Evolutionary conservation across 2,113 vertebrate species (phyloP).

Genomic region (Ciconia boyciana): DNA sequence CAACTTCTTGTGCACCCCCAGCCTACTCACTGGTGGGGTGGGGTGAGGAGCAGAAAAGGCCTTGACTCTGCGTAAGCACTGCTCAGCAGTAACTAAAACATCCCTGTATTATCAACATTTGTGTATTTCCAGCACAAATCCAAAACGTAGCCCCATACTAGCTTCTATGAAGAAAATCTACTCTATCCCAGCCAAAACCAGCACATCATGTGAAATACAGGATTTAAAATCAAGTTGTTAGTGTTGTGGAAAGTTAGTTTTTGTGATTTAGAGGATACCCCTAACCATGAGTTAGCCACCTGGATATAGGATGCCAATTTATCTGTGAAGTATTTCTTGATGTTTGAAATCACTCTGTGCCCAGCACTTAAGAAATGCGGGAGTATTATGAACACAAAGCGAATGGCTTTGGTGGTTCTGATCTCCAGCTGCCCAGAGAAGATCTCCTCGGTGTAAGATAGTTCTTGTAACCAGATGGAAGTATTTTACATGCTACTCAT

Average conservation of each 20-base stretch:
- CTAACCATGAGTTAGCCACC: neutral
- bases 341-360: neutral
- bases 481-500: neutral
- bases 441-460: neutral
- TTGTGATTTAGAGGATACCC: neutral
- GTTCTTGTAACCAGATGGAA: neutral
- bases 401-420: neutral
- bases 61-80: too few species aligned
- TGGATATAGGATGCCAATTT: neutral
- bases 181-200: too few species aligned
- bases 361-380: neutral
- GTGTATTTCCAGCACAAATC: too few species aligned
- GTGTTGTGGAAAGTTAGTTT: neutral
- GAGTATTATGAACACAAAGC: neutral
- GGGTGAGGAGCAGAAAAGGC: too few species aligned
- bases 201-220: neutral
- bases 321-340: neutral
- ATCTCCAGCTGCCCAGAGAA: neutral
- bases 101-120: too few species aligned
- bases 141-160: too few species aligned
- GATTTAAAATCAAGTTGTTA: neutral
- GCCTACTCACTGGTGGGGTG: too few species aligned
- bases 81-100: too few species aligned
- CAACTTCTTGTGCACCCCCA: too few species aligned
- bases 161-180: too few species aligned